phyloP scores from a whole-genome alignment of 2,888 invertebrate species.

The Ochlodes sylvanus region DNA sequence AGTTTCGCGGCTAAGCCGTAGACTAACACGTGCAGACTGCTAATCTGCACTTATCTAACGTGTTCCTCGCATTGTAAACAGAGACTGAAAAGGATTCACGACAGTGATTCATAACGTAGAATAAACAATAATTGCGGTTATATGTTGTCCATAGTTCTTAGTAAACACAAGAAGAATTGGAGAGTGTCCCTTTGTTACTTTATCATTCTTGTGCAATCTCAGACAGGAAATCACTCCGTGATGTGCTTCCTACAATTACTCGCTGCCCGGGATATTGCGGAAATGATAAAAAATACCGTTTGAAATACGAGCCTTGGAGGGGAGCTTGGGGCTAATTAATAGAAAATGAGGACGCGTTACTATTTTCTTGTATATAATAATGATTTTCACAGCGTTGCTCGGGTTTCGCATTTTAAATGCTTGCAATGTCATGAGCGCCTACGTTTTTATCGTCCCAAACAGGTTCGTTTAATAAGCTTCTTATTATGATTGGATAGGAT shows the following conservation, averaged over 20 bases:
- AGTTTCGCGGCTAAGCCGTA: too few relatives aligned
- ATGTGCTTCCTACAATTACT: constrained; percentile 64
- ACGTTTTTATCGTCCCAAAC: constrained; percentile 46
- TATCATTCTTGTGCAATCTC: constrained; percentile 54
- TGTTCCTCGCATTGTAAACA: too few relatives aligned
- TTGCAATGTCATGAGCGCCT: too few relatives aligned
- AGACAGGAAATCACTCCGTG: constrained; percentile 71
- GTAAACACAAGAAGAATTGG: constrained; percentile 55
- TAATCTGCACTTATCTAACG: too few relatives aligned
- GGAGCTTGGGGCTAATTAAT: constrained; percentile 12
- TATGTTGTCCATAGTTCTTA: constrained; percentile 24
- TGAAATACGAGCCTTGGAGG: constrained; percentile 34
- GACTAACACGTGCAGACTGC: too few relatives aligned
- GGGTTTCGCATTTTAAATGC: too few relatives aligned
- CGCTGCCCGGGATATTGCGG: constrained; percentile 40
- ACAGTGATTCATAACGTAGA: background rate
- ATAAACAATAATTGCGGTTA: background rate
- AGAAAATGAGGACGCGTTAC: background rate
- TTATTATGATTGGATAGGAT: constrained; percentile 68
- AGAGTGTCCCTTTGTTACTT: constrained; percentile 48
- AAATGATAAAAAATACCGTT: constrained; percentile 56
- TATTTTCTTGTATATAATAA: too few relatives aligned
- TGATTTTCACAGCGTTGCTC: too few relatives aligned
- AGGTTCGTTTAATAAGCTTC: constrained; percentile 63
- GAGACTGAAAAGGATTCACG: too few relatives aligned